Conservation (phyloP, 2,888 invertebrate genomes). For the Amphipyra tragopoginis region DNA sequence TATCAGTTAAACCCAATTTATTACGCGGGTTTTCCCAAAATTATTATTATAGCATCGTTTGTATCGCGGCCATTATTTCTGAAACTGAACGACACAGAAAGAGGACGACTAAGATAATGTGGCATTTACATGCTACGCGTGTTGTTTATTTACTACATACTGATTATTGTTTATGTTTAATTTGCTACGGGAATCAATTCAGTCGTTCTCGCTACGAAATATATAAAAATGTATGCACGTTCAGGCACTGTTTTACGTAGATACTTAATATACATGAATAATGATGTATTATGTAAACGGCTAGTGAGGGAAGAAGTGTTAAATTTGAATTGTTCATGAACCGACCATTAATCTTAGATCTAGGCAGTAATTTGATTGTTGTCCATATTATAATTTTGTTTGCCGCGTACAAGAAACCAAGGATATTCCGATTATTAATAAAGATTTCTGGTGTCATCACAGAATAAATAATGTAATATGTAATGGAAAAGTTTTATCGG, state of each 20-base stretch:
- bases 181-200: slow-evolving; percentile 37
- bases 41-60: slow-evolving; percentile 29
- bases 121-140: slow-evolving; percentile 55
- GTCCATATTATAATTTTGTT: background rate
- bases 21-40: slow-evolving; percentile 24
- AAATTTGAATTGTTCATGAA: slow-evolving; percentile 3
- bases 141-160: slow-evolving; percentile 55
- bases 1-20: slow-evolving; percentile 15
- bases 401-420: background rate
- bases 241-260: slow-evolving; percentile 17
- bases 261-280: slow-evolving; percentile 16
- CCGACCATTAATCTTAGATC: slow-evolving; percentile 7
- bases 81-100: slow-evolving; percentile 34
- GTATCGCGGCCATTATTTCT: slow-evolving; percentile 38
- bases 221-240: slow-evolving; percentile 35
- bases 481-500: background rate
- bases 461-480: background rate
- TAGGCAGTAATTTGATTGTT: background rate
- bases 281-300: slow-evolving; percentile 11
- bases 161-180: slow-evolving; percentile 55
- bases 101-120: slow-evolving; percentile 46
- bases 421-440: background rate
- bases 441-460: background rate
- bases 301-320: slow-evolving; percentile 3
- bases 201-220: slow-evolving; percentile 19